phyloP scores from a whole-genome alignment of 2,797 vertebrate species.

The Parauchenoglanis punctatus region DNA sequence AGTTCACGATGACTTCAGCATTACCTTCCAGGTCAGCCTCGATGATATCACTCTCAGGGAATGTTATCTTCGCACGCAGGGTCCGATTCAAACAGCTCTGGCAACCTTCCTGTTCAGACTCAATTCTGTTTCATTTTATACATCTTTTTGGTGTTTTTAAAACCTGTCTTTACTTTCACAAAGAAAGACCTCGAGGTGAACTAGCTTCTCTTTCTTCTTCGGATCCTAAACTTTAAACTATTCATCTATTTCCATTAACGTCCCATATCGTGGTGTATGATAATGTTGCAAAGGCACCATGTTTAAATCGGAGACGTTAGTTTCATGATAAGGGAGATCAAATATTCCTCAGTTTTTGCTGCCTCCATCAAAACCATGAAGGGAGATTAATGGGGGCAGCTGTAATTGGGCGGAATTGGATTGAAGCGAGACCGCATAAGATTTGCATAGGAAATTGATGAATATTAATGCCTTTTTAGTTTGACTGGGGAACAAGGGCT shows the following conservation, averaged over 20 bases:
- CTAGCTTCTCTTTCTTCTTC: not conserved
- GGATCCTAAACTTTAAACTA: not conserved
- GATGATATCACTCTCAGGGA: slow-evolving; percentile 13
- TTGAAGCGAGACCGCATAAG: slow-evolving; percentile 30
- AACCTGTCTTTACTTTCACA: not conserved
- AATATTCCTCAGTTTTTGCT: slow-evolving; percentile 28
- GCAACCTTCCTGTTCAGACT: not conserved
- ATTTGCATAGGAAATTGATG: slow-evolving; percentile 54
- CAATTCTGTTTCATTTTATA: not conserved
- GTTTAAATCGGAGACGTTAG: not conserved
- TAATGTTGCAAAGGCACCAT: not conserved
- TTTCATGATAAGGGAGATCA: slow-evolving; percentile 24
- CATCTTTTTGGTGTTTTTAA: not conserved
- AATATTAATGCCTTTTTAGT: slow-evolving; percentile 43
- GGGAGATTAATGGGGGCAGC: slow-evolving; percentile 45
- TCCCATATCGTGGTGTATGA: not conserved
- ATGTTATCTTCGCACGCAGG: slow-evolving; percentile 19
- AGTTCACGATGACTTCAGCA: not conserved
- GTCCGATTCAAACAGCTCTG: not conserved
- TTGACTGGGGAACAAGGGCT: slow-evolving; percentile 25
- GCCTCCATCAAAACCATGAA: slow-evolving; percentile 22
- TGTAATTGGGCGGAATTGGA: slow-evolving; percentile 45
- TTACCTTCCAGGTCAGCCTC: not conserved
- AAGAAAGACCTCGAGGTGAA: not conserved
- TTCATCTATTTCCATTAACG: not conserved